Percentiles rank a stretch among this genome's conserved stretches.
phyloP scores from a whole-genome alignment of 1,140 invertebrate species.

The Ephestia elutella region DNA sequence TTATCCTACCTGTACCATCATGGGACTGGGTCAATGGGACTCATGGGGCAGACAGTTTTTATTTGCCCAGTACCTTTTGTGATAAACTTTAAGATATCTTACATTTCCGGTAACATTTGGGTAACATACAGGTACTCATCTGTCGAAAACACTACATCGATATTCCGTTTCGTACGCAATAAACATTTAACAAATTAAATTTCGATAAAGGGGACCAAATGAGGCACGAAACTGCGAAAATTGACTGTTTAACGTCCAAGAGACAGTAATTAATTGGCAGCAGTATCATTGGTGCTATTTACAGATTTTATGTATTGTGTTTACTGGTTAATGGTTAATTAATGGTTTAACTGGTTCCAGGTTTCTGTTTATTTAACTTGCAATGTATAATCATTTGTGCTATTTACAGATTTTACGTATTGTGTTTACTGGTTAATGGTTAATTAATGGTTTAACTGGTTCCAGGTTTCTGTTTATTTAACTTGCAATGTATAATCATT shows the following conservation, averaged over 20 bases:
- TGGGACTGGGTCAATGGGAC: too few species aligned
- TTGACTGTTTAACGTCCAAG: conserved; percentile 26
- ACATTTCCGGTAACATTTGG: too few species aligned
- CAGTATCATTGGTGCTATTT: neutral
- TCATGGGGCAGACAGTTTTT: too few species aligned
- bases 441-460: too few species aligned
- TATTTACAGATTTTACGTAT: neutral
- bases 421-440: neutral
- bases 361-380: too few species aligned
- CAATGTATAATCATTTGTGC: neutral
- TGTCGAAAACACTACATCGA: neutral
- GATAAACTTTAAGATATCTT: too few species aligned
- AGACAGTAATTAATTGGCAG: conserved; percentile 11
- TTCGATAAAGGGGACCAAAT: neutral
- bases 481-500: neutral
- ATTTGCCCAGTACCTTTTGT: too few species aligned
- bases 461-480: too few species aligned
- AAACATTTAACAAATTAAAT: neutral
- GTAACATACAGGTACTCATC: too few species aligned
- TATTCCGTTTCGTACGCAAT: neutral
- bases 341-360: too few species aligned
- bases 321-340: neutral
- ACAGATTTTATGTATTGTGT: neutral
- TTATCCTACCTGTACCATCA: too few species aligned
- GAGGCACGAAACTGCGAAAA: conserved; percentile 10